phyloP scores from a whole-genome alignment of 2,113 vertebrate species.

The Cavia aperea region DNA sequence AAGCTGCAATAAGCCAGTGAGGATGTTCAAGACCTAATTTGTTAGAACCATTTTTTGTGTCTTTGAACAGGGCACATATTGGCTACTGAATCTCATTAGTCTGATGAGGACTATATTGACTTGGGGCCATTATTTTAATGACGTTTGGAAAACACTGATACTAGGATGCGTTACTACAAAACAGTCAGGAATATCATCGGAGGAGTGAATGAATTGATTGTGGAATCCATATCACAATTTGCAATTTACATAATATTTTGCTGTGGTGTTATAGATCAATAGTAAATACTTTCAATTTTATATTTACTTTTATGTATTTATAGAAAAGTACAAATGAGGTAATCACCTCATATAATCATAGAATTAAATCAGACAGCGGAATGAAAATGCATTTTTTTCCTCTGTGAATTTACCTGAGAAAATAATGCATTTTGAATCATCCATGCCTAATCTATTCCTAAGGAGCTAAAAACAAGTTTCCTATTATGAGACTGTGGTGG shows the following conservation, averaged over 20 bases:
- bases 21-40: neutral
- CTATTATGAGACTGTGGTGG: neutral
- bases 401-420: slow-evolving; percentile 8
- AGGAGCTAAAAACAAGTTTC: neutral
- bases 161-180: neutral
- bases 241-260: neutral
- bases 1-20: slow-evolving; percentile 6
- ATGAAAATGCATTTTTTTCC: neutral
- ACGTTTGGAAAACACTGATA: neutral
- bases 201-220: neutral
- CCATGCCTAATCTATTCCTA: neutral
- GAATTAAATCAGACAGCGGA: slow-evolving; percentile 18
- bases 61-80: neutral
- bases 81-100: slow-evolving; percentile 8
- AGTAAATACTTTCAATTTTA: slow-evolving; percentile 3
- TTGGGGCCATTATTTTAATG: neutral
- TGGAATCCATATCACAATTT: neutral
- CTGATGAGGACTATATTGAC: neutral
- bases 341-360: neutral
- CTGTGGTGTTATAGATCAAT: neutral
- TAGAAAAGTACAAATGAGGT: neutral
- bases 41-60: slow-evolving; percentile 5
- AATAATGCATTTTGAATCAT: neutral
- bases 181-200: neutral
- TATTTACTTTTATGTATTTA: neutral